Conservation (phyloP, 1,140 invertebrate genomes). For the Rhyzopertha dominica region DNA sequence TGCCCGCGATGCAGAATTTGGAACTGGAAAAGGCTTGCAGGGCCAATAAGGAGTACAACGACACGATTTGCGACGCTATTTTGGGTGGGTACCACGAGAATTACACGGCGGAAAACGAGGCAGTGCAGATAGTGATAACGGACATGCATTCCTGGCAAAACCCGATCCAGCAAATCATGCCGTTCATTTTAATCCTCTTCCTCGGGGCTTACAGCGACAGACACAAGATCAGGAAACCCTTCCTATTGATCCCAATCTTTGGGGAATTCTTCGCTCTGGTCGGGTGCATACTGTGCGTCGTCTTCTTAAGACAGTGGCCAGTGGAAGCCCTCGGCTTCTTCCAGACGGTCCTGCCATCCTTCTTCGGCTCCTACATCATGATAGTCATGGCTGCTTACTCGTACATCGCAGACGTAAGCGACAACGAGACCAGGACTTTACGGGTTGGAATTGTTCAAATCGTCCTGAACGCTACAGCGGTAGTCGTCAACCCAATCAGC, state of each 20-base stretch:
- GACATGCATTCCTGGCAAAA: slow-evolving; percentile 37
- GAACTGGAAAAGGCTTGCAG: slow-evolving; percentile 6
- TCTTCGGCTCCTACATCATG: neutral
- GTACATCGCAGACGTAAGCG: slow-evolving; percentile 1
- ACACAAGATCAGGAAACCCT: slow-evolving; percentile 47
- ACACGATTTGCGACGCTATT: slow-evolving; percentile 39
- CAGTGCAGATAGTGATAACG: slow-evolving; percentile 34
- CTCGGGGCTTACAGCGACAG: slow-evolving; percentile 58
- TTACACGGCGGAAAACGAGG: slow-evolving; percentile 26
- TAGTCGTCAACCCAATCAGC: slow-evolving; percentile 33
- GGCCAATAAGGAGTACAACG: slow-evolving; percentile 22
- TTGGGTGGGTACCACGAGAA: slow-evolving; percentile 42
- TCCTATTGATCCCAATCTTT: slow-evolving; percentile 26
- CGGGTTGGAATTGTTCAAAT: slow-evolving; percentile 4
- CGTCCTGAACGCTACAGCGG: slow-evolving; percentile 34
- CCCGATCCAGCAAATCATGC: slow-evolving; percentile 36
- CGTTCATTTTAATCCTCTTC: slow-evolving; percentile 54
- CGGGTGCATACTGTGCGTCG: neutral
- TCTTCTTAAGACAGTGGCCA: neutral
- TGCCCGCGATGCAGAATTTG: neutral
- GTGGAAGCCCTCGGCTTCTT: neutral
- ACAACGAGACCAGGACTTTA: neutral
- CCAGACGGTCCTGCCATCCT: neutral
- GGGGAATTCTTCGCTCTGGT: slow-evolving; percentile 17
- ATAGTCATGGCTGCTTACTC: neutral